These are phyloP conservation scores for Callospermophilus lateralis DNA, from an alignment of 2,113 vertebrate species.

Conservation along the genomic window DNA sequence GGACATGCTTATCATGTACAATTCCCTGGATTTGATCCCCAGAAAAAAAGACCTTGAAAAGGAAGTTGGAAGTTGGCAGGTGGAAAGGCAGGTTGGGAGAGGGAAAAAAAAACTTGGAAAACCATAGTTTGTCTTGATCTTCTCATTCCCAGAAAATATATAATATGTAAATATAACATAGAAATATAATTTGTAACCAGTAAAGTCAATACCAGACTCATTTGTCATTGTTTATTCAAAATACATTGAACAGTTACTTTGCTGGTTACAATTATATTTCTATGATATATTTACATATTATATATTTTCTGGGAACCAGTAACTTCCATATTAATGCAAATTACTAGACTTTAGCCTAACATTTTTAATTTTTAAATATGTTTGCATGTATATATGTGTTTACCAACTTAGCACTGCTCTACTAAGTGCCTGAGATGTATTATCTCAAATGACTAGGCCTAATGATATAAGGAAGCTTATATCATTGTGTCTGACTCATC, in stretches of 20 bases:
- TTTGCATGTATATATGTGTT: no score
- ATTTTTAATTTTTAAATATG: neutral
- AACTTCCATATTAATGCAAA: conserved; percentile 19
- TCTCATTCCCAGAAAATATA: neutral
- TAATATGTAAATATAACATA: neutral
- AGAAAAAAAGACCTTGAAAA: no score
- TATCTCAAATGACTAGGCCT: conserved; percentile 6
- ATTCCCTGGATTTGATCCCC: neutral
- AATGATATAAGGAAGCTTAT: neutral
- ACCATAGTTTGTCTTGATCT: conserved; percentile 15
- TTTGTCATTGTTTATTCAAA: conserved; percentile 32
- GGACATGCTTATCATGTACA: neutral
- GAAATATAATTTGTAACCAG: neutral
- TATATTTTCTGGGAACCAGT: neutral
- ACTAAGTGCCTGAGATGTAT: neutral
- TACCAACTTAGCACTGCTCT: neutral
- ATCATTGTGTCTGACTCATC: neutral
- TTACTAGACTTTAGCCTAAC: conserved; percentile 17
- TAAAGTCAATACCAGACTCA: conserved; percentile 27
- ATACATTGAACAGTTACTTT: conserved; percentile 12
- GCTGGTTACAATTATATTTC: neutral
- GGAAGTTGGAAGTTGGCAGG: no score
- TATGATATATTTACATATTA: neutral
- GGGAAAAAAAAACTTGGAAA: neutral
- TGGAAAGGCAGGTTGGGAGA: no score